Evolutionary conservation across 2,888 invertebrate genomes (phyloP).

Genomic region (Melinopterus prodromus): DNA sequence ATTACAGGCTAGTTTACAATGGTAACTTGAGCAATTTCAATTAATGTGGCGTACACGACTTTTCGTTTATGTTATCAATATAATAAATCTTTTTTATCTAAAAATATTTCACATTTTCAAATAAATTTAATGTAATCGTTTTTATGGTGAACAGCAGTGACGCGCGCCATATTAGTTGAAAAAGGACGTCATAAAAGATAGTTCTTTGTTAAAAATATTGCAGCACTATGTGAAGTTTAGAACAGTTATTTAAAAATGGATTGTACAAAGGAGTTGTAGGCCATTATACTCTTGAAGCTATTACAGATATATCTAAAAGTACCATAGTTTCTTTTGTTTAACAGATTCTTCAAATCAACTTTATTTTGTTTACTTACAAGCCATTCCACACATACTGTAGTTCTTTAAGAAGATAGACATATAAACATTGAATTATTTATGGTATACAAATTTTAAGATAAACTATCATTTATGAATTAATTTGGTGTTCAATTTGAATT

Average conservation of each 20-base stretch:
- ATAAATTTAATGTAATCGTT: not conserved
- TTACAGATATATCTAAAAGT: conserved; percentile 4
- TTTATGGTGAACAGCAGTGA: not conserved
- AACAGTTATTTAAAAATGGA: not conserved
- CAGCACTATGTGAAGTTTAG: not conserved
- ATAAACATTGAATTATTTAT: not conserved
- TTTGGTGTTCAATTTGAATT: not conserved
- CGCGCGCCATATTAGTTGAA: not conserved
- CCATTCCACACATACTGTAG: not conserved
- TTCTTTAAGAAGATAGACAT: not conserved
- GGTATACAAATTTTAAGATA: not conserved
- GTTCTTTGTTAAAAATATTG: not conserved
- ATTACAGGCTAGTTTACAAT: not conserved
- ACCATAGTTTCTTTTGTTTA: not conserved
- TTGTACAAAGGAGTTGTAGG: not conserved
- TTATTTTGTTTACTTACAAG: not conserved
- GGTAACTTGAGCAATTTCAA: not conserved
- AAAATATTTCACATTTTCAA: not conserved
- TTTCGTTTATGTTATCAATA: not conserved
- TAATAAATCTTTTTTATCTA: not conserved
- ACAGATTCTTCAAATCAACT: not conserved
- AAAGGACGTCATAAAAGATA: not conserved
- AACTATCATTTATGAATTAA: no score
- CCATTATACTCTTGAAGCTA: not conserved
- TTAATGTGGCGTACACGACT: not conserved